Evolutionary conservation across 1,140 invertebrate genomes (phyloP), one percentile per base, ranked within the genome.

Genomic region (Cheumatopsyche charites): DNA sequence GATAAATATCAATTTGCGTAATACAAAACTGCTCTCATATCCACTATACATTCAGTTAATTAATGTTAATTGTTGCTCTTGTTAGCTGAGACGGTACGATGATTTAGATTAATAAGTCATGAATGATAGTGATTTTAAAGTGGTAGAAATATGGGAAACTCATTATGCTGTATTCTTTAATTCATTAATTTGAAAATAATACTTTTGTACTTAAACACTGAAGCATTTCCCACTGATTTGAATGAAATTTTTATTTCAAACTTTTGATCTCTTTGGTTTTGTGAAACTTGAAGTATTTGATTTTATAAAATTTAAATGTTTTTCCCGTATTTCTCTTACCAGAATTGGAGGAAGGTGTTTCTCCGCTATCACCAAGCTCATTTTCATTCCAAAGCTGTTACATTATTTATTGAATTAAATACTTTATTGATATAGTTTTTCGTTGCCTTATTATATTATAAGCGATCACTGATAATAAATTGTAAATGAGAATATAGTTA

Each of bases 361-460:
- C 71, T 58, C 19, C 12, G 15, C 52, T 67, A 67, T 67, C 52
- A 65, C 61, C 62, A 69, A 52, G 75, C 75, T 76, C 75, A 76
- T 76, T 73, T 73, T 73, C 72, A 76, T 76, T 76, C 75, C 75
- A 76, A 76, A 76, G 75, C 74, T 75, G 55, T 65, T 63, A 65
- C 43, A 71, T 75, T 71, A 73, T 73, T 73, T 73, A 72, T 73
- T 68, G 70, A 43, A 65, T 75, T 67, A 65, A 74, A 74, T 74
- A 75, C 49, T 75, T 75, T 71, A 75, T 70, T 43, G 61, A 73
- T 73, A 73, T 72, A 73, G 73, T 75, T 75, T 77, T 77, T 69
- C 49, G 72, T 77, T 75, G 72, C 73, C 74, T 73, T 75, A 75
- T 67, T 77, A 72, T 26, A 70, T 70, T 43, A 71, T 77, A 77